These are phyloP conservation scores for Pemphredon lugubris DNA, from an alignment of 2,888 invertebrate species.

Conservation along the genomic window DNA sequence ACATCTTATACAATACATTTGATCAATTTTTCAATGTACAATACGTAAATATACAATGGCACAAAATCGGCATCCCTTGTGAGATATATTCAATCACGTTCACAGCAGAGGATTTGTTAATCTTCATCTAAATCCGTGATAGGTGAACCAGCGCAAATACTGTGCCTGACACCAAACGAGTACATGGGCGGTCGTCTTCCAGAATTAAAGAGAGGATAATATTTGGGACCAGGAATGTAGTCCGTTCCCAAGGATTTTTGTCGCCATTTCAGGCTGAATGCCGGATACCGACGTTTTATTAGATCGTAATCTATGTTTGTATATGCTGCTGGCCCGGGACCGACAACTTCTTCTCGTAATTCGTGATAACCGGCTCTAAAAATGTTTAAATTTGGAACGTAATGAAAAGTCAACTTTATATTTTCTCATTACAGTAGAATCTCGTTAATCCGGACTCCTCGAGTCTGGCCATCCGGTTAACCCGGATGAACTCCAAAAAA, in stretches of 20 bases:
- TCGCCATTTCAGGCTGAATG: conserved; percentile 69
- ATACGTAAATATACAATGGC: too few relatives aligned
- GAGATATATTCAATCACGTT: too few relatives aligned
- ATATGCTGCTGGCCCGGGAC: conserved; percentile 77
- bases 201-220: conserved; percentile 60
- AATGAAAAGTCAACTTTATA: not conserved
- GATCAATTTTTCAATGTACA: too few relatives aligned
- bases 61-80: too few relatives aligned
- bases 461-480: too few relatives aligned
- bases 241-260: conserved; percentile 30
- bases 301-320: conserved; percentile 58
- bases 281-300: conserved; percentile 70
- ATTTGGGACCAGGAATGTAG: conserved; percentile 72
- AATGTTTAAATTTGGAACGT: not conserved
- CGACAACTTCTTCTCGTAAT: conserved; percentile 16
- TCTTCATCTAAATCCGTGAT: conserved; percentile 83
- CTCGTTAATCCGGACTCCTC: too few relatives aligned
- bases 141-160: conserved; percentile 83
- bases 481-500: too few relatives aligned
- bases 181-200: conserved; percentile 77
- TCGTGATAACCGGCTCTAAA: conserved; percentile 59
- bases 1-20: too few relatives aligned
- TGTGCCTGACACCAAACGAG: conserved; percentile 85
- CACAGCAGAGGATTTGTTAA: too few relatives aligned
- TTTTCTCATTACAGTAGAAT: too few relatives aligned